These are phyloP conservation scores for Zaprionus obscuricornis DNA, from an alignment of 2,888 invertebrate species.

Conservation along the genomic window DNA sequence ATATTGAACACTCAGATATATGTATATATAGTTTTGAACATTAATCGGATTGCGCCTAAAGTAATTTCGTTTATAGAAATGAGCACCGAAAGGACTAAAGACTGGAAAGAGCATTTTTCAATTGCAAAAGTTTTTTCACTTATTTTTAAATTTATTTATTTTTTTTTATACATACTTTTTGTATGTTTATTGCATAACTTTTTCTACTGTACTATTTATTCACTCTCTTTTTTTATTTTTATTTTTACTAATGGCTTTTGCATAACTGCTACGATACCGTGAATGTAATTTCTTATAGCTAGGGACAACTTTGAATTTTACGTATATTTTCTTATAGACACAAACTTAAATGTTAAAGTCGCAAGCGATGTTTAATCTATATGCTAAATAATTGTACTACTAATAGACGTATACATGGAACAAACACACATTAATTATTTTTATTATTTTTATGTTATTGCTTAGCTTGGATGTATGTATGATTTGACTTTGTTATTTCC, in stretches of 20 bases:
- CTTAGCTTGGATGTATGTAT: slow-evolving; percentile 62
- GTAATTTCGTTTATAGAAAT: slow-evolving; percentile 5
- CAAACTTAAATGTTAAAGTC: slow-evolving; percentile 30
- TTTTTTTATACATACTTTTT: too few relatives aligned
- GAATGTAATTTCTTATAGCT: slow-evolving; percentile 23
- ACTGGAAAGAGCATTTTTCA: slow-evolving; percentile 44
- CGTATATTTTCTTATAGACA: slow-evolving; percentile 42
- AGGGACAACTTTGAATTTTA: slow-evolving; percentile 44
- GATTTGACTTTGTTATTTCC: slow-evolving; percentile 24
- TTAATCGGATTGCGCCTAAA: background rate
- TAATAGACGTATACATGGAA: slow-evolving; percentile 46
- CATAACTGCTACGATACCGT: slow-evolving; percentile 23
- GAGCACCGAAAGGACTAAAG: background rate
- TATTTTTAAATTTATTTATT: too few relatives aligned
- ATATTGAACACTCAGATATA: background rate
- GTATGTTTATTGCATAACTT: too few relatives aligned
- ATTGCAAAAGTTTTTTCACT: too few relatives aligned
- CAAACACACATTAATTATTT: slow-evolving; percentile 64
- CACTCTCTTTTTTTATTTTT: too few relatives aligned
- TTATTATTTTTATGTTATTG: too few relatives aligned
- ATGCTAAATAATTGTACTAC: slow-evolving; percentile 17
- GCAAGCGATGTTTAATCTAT: slow-evolving; percentile 39
- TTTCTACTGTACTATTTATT: slow-evolving; percentile 5
- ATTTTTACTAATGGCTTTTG: slow-evolving; percentile 39
- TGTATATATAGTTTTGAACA: background rate